These are phyloP conservation scores for Myocastor coypus DNA, from an alignment of 2,113 vertebrate genomes.

Conservation along the genomic window DNA sequence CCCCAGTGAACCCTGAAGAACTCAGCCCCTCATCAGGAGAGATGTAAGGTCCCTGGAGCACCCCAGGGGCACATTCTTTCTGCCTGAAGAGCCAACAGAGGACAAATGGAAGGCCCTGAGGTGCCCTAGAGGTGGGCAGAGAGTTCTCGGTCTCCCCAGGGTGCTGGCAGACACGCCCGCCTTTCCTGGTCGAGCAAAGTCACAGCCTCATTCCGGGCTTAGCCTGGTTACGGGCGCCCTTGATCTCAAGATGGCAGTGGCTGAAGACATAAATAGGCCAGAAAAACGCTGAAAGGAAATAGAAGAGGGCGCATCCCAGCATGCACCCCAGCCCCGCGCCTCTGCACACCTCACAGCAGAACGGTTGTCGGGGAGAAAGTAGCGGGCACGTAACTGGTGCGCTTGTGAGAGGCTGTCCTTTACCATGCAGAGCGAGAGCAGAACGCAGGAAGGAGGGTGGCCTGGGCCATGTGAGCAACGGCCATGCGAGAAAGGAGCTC, in stretches of 20 bases:
- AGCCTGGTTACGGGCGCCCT: not conserved
- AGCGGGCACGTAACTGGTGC: not conserved
- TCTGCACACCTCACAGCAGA: not conserved
- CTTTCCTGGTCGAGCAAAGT: not conserved
- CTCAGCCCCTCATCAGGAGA: not conserved
- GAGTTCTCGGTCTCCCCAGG: not conserved
- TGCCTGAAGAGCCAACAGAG: not conserved
- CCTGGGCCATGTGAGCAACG: not conserved
- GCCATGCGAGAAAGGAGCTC: not conserved
- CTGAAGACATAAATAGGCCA: not conserved
- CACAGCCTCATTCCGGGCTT: not conserved
- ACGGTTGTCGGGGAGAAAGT: conserved; percentile 22
- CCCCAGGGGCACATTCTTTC: not conserved
- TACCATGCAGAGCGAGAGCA: not conserved
- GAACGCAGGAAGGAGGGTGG: not conserved
- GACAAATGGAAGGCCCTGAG: not conserved
- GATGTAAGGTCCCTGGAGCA: not conserved
- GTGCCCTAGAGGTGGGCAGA: not conserved
- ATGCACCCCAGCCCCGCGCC: not conserved
- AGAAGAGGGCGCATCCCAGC: fast-evolving
- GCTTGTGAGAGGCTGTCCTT: not conserved
- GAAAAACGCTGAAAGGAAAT: not conserved
- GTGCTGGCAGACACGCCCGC: not conserved
- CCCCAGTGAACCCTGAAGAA: conserved; percentile 14
- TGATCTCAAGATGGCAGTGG: not conserved